Evolutionary conservation across 2,113 vertebrate genomes (phyloP), one percentile per base, ranked within the genome.

Genomic region (Spermophilus dauricus): DNA sequence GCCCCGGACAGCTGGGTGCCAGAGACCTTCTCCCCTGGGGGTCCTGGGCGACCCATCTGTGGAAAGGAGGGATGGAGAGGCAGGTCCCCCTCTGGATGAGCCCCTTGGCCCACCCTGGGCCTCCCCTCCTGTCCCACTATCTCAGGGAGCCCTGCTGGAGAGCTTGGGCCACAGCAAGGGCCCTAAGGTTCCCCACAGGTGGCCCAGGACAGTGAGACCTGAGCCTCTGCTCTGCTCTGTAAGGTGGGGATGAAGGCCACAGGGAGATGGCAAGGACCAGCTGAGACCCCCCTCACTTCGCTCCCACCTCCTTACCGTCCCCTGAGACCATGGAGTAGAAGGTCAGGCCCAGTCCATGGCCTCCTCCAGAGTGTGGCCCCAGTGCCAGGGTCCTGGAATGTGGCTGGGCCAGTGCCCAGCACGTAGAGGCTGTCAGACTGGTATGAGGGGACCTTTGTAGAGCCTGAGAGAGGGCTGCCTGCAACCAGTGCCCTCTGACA

Each of bases 41-140:
- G 37, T 10, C 85, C 95, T 0, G 51, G 96, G 42, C 18, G 53
- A 72, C 97, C 96, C 97, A 97, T 97, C 97, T 97, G 96, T 18
- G 28, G 76, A 51, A 69, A 84, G 58, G 56, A 69, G 63, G 48
- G 42, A 24, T 45, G 3, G 8, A 53, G 37, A 13, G 73, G 2
- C 14, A 24, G 65, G 51, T 5, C 51, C 8, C 17, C 28, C 30
- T 11, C 10, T 14, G 30, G 42, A 8, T 37, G 56, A 2, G 20
- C 20, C 83, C 12, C 0, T 12, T 1, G 34, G 0, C 28, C 8
- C 17, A 5, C 32, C 45, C 39, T 6, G 34, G 2, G 13, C 63
- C n/a, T 28, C 24, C 8, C n/a, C 26, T n/a, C 56, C 42, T 37
- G 7, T 1, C 30, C 53, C 1, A 8, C 37, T 24, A 51, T 56